A percentile compares a stretch with the other conserved stretches of the same genome.
phyloP scores from a whole-genome alignment of 2,888 invertebrate species.

The Drosophila borborema region DNA sequence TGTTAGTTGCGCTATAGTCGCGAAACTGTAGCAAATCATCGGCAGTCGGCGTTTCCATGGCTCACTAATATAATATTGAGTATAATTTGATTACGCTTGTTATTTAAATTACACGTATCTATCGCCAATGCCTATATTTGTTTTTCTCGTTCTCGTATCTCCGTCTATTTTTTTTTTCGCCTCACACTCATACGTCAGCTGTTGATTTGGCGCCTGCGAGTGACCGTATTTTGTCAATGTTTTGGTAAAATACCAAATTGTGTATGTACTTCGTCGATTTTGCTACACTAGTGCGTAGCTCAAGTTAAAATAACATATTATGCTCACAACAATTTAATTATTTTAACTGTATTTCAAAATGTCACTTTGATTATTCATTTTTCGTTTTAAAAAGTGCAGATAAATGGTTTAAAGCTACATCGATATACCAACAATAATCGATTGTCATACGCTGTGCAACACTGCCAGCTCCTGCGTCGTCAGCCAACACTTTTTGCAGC shows the following conservation, averaged over 20 bases:
- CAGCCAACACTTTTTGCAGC: conserved; percentile 58
- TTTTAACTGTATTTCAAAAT: neutral
- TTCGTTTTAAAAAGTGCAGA: neutral
- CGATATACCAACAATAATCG: neutral
- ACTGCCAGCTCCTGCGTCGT: conserved; percentile 36
- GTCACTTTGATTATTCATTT: neutral
- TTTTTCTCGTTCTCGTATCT: conserved; percentile 29
- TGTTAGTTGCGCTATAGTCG: conserved; percentile 86
- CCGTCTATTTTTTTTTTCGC: conserved; percentile 8
- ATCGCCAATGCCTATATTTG: conserved; percentile 30
- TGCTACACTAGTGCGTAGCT: no score
- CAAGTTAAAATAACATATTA: neutral
- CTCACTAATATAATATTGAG: conserved; percentile 19
- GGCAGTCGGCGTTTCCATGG: conserved; percentile 80
- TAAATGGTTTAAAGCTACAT: neutral
- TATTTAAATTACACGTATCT: conserved; percentile 43
- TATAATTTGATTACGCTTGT: neutral
- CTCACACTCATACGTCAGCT: conserved; percentile 59
- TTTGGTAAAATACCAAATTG: neutral
- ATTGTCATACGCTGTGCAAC: conserved; percentile 14
- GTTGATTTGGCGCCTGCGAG: conserved; percentile 42
- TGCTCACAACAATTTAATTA: neutral
- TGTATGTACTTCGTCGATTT: neutral
- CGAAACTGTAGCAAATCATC: conserved; percentile 89
- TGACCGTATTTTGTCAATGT: conserved; percentile 24